A percentile compares a stretch with the other conserved stretches of the same genome.
phyloP scores from a whole-genome alignment of 2,113 vertebrate species.

The Hydropotes inermis region DNA sequence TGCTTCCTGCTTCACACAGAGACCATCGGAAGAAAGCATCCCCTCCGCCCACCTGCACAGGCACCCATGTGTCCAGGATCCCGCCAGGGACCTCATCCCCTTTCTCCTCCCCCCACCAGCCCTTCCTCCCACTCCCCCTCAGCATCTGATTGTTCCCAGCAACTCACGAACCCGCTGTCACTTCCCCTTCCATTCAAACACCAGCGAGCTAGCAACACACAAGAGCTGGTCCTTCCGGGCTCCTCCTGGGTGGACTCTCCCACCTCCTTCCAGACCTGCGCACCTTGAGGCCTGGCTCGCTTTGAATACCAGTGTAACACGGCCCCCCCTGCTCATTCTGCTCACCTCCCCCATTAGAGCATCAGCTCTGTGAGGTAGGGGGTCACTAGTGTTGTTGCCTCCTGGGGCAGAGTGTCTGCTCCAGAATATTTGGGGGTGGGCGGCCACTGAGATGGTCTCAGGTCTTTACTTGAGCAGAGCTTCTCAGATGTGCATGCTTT shows the following conservation, averaged over 20 bases:
- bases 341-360: not conserved
- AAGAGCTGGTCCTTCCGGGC: not conserved
- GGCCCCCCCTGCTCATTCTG: not conserved
- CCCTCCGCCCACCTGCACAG: accelerated
- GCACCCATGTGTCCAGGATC: accelerated
- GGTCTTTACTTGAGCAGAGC: not conserved
- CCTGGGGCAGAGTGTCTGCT: not conserved
- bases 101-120: not conserved
- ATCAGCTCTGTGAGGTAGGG: not conserved
- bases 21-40: accelerated
- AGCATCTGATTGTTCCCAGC: not conserved
- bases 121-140: not conserved
- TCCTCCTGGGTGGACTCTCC: not conserved
- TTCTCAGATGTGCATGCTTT: accelerated
- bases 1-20: not conserved
- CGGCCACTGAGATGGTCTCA: not conserved
- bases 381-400: not conserved
- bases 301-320: not conserved
- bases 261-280: not conserved
- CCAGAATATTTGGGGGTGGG: not conserved
- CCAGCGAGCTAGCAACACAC: not conserved
- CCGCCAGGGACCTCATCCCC: not conserved
- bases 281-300: accelerated
- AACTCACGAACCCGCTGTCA: no score
- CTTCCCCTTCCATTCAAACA: not conserved